Conservation (phyloP, 2,113 vertebrate genomes). For the Bothrops jararaca region DNA sequence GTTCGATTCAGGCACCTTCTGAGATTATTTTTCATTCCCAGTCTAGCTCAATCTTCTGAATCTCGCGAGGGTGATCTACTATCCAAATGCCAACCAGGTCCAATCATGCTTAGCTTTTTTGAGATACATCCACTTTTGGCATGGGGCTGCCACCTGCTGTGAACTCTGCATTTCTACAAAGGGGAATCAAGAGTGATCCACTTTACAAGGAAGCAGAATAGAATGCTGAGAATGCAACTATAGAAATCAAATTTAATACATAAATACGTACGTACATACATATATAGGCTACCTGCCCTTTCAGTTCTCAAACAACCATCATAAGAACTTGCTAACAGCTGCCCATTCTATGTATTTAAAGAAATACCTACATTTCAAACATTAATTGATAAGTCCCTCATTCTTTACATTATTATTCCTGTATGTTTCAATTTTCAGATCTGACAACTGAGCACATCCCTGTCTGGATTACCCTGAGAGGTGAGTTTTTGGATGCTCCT, state of each 20-base stretch:
- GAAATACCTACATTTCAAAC: neutral
- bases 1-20: neutral
- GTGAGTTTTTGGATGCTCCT: neutral
- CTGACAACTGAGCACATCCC: neutral
- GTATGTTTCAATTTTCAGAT: neutral
- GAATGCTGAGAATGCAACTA: neutral
- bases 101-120: neutral
- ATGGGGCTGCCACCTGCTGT: neutral
- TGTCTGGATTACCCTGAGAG: neutral
- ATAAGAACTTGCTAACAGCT: neutral
- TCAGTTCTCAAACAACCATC: neutral
- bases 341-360: neutral
- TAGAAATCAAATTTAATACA: neutral
- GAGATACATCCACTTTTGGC: neutral
- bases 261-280: neutral
- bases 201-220: neutral
- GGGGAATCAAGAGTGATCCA: neutral
- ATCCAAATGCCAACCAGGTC: neutral
- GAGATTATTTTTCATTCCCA: neutral
- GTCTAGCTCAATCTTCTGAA: neutral
- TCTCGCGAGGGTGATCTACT: neutral
- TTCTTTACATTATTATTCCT: neutral
- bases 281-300: neutral
- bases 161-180: neutral
- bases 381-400: neutral